Base-by-base conservation (phyloP, 2,113 vertebrate species). In the Tauraco erythrolophus region DNA sequence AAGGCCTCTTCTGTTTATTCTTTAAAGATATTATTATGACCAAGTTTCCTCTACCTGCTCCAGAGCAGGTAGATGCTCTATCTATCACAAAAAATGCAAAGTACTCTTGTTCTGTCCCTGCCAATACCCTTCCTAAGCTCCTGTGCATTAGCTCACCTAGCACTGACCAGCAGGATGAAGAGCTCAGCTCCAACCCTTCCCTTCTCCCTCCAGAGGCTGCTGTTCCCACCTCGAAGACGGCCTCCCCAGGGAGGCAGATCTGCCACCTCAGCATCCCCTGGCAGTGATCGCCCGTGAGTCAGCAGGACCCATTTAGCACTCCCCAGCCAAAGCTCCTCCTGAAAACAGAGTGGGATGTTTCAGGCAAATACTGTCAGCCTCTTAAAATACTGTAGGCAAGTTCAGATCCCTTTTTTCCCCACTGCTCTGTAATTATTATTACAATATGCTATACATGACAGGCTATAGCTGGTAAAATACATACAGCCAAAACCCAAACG, bases 321-420 rank as follows among this genome's bases (percentile, higher is more conserved):
- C 66, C 78, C 68, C 80, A 93, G 78, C 10, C 4, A 2, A 88
- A 83, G 76, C 60, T 86, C 22, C 79, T 91, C 83, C 53, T 75
- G 81, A 82, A 95, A 97, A 97, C 78, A 94, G 7, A 43, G 92
- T 95, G 86, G 83, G 91, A 92, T 92, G 85, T 94, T 92, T 68
- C 83, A 96, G 80, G 76, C 72, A 95, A 91, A 92, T 88, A 91
- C 68, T 92, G 92, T 74, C 95, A 97, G 88, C 76, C 22, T 91
- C 71, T 81, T 68, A 75, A 89, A 96, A 95, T 90, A 90, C 41
- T 66, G 75, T 51, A 88, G 79, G 79, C 88, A 96, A 94, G 79
- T 88, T 94, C 90, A 74, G 85, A 91, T 95, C 25, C 14, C 7
- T 85, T 71, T 35, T 58, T 50, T 4, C 9, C 15, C 24, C 16